Evolutionary conservation across 2,888 invertebrate species (phyloP), one percentile per base, ranked within the genome.

Genomic region (Acleris literana): DNA sequence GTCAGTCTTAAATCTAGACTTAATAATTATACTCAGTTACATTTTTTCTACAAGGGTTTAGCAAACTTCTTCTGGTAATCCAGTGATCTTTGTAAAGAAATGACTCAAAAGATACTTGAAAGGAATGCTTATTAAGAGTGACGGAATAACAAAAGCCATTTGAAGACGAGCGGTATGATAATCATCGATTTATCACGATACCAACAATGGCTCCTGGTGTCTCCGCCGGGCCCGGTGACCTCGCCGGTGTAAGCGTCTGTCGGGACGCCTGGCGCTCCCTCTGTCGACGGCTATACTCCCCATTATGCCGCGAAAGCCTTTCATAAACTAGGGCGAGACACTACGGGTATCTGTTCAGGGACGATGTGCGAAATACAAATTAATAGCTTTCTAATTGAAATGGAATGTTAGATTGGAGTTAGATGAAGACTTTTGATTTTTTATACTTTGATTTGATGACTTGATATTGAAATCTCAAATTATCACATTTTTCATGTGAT

Each of bases 231-330:
- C 59, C 54, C 39, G 54, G 58, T 17, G 57, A 43, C 16, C 22
- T 44, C 52, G 6, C 18, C 49, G 13, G 52, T 16, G 33, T 43
- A 39, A 3, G 13, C 39, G 44, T 29, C 60, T 56, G 60, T 17
- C 43, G 44, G 29, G 65, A 61, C 65, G 60, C 51, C 60, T 61
- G 60, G 61, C 56, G 44, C 60, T 61, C 33, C 65, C 59, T 55
- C 48, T 59, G 59, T 64, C 48, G 53, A 20, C 46, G 48, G 44
- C 20, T 51, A 29, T 48, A 29, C 46, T 57, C 20, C 20, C 53
- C 39, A 54, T 55, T 49, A 64, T 46, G 29, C 29, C 52, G 44
- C 9, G 11, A 54, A 46, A 59, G 49, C 17, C 53, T 44, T 56
- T 53, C 48, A 59, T 58, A 48, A 59, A 53, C 53, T 64, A 39